Conservation (phyloP, 2,797 vertebrate species). For the Sternarchorhynchus goeldii region DNA sequence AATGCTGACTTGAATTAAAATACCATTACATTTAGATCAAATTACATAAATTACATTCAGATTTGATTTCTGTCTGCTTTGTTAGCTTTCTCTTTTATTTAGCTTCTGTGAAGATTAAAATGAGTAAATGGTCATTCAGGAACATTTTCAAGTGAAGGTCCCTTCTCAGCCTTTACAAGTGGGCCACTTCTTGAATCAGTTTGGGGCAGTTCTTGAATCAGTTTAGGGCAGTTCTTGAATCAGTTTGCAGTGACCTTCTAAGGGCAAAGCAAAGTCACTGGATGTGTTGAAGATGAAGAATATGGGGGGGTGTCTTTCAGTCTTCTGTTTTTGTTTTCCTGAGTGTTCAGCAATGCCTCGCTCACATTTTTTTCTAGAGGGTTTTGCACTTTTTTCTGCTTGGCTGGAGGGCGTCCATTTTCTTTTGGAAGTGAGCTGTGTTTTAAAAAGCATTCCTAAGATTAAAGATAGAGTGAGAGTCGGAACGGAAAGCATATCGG, state of each 20-base stretch:
- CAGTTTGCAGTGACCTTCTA: background rate
- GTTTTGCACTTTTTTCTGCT: conserved; percentile 55
- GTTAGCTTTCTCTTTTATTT: too few species aligned
- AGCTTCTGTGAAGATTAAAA: too few species aligned
- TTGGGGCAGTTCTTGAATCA: background rate
- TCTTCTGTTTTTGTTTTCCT: conserved; percentile 54
- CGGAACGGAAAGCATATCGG: conserved; percentile 61
- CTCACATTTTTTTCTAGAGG: conserved; percentile 50
- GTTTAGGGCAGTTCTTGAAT: background rate
- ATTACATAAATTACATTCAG: too few species aligned
- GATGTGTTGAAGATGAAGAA: conserved; percentile 40
- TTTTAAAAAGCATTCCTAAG: conserved; percentile 69
- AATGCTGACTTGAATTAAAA: too few species aligned
- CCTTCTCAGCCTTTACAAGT: conserved; percentile 5
- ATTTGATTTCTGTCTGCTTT: too few species aligned
- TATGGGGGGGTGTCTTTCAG: conserved; percentile 35
- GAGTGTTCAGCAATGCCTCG: conserved; percentile 51
- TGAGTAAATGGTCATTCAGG: background rate
- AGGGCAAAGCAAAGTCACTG: background rate
- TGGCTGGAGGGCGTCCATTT: conserved; percentile 50
- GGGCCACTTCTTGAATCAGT: background rate
- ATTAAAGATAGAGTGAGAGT: conserved; percentile 66
- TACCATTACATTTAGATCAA: too few species aligned
- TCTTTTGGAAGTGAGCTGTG: conserved; percentile 55
- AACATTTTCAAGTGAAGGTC: background rate